A percentile compares a stretch with the other conserved stretches of the same genome.
Conservation (phyloP, 1,140 invertebrate species). For the Pogonus chalceus region DNA sequence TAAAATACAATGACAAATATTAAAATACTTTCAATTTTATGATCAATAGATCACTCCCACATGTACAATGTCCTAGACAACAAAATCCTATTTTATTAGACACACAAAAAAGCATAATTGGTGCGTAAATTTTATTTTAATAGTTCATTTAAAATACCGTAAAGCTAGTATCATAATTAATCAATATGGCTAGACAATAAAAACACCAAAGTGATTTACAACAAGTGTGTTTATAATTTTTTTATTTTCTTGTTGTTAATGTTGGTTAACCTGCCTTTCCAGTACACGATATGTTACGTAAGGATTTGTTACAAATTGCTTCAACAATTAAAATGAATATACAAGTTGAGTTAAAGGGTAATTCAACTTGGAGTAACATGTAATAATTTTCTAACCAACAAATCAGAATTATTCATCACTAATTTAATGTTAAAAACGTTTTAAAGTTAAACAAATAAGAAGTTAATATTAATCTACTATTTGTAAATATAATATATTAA, state of each 20-base stretch:
- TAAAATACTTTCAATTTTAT: background rate
- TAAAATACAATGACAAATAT: background rate
- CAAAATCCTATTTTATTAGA: background rate
- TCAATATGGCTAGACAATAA: background rate
- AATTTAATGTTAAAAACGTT: background rate
- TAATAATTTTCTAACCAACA: background rate
- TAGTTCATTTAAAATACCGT: constrained; percentile 1
- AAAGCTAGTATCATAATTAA: background rate
- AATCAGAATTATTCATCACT: background rate
- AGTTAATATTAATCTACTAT: background rate
- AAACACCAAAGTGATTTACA: background rate
- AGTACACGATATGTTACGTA: background rate
- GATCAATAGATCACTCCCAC: background rate
- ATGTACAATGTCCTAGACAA: background rate
- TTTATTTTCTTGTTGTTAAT: background rate
- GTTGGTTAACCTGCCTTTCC: too few relatives aligned
- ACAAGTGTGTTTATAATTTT: background rate
- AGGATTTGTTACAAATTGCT: background rate
- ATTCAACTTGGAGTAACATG: background rate
- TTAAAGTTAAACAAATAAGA: background rate
- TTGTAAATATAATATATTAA: background rate
- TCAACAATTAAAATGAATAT: background rate
- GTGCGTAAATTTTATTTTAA: background rate
- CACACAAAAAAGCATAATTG: background rate
- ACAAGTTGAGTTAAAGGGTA: background rate